Base-by-base conservation (phyloP, 1,140 invertebrate genomes). In the Calephelis virginiensis region DNA sequence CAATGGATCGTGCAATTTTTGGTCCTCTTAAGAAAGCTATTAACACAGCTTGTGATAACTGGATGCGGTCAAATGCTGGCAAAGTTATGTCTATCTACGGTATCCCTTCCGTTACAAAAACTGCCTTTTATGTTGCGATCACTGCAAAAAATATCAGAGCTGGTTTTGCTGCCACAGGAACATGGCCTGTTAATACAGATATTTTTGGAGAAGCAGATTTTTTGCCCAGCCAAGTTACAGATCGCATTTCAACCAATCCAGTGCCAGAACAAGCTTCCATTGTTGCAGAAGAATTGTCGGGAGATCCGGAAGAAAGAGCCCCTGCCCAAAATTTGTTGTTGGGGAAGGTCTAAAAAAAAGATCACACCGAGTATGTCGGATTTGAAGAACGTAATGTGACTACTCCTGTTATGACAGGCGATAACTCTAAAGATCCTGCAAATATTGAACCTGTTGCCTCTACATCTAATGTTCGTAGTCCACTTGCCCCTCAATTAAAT, bases 11-110 rank as follows among this genome's bases (percentile, higher is more conserved):
- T 37, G 43, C 65, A 14, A 66, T 75, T 46, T 67, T 47, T 66
- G 66, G 70, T 12, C 59, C 67, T 8, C 28, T 72, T 10, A 68
- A 68, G 50, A 72, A 63, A 7, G 60, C 60, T 40, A 53, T 50
- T 49, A 63, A 59, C 14, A 49, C 37, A 40, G 66, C 66, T 37
- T 45, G 14, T 50, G 63, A 63, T 9, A 62, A 61, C 46, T 70
- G 68, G 73, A 68, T 75, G 67, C 68, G 56, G 5, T 69, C 28
- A 53, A 17, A 75, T 53, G 68, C 70, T 37, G 64, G 68, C n/a
- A 70, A 66, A 67, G 68, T 64, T 7, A 67, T 71, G 61, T 59
- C 69, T 46, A 74, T 74, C 12, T 50, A 71, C 63, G 68, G 71
- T 63, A 74, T 74, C 49, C 67, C 69, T 28, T 61, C 62, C 8